Base-by-base conservation (phyloP, 2,888 invertebrate species). In the Diaprepes abbreviatus region DNA sequence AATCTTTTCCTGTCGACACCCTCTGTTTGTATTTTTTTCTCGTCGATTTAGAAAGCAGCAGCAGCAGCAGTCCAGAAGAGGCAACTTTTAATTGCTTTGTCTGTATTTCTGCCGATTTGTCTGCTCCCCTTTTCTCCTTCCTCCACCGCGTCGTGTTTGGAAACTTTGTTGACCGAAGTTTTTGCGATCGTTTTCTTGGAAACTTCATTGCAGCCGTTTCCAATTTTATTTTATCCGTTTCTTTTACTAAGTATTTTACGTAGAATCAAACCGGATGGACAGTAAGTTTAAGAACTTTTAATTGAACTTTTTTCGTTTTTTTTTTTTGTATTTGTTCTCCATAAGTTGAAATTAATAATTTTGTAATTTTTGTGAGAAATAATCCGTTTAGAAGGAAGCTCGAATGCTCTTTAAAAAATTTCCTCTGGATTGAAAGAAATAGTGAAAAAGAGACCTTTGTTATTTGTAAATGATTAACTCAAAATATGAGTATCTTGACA, bases 31-130 rank as follows among this genome's bases (percentile, higher is more conserved):
- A n/a, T n/a, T n/a, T n/a, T n/a, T n/a, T n/a, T n/a, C n/a, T n/a
- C n/a, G n/a, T n/a, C n/a, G n/a, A n/a, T n/a, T n/a, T n/a, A n/a
- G n/a, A n/a, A n/a, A n/a, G n/a, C n/a, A n/a, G n/a, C n/a, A 28
- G 19, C 59, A 12, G n/a, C 48, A n/a, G 6, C n/a, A 2, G 31
- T 19, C 60, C 33, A 31, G 35, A 12, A 17, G 36, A 38, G 38
- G 38, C 24, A 62, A 62, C 52, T 62, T 62, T 62, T 62, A 62
- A 62, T 62, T 62, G 38, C 62, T 62, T 62, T 62, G 62, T 62
- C 21, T 36, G 62, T 50, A 62, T 50, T 50, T 60, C 35, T 21
- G 10, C 33, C 48, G 24, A 38, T 19, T 45, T 16, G 52, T 33
- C 28, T 4, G 31, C 17, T 28, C 12, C 33, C 10, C 10, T 9